Conservation (phyloP, 2,888 invertebrate species). For the Autographa gamma region DNA sequence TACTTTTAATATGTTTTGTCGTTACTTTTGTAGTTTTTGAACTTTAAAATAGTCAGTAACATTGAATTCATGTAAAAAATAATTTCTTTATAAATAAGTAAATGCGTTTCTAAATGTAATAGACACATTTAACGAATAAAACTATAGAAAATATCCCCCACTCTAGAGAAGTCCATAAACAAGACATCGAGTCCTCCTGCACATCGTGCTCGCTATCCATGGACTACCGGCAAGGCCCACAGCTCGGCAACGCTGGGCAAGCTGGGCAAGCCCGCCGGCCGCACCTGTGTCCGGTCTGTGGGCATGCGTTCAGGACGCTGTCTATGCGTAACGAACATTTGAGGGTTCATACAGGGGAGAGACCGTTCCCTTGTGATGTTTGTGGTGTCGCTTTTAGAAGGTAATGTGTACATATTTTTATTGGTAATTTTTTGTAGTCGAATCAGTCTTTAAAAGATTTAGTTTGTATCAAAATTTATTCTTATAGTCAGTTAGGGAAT, state of each 20-base stretch:
- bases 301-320: slow-evolving; percentile 73
- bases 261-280: slow-evolving; percentile 34
- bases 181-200: slow-evolving; percentile 9
- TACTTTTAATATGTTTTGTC: no score
- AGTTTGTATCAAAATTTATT: no score
- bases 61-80: no score
- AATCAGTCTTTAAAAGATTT: no score
- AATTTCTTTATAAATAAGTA: no score
- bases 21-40: no score
- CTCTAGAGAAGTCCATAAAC: slow-evolving; percentile 34
- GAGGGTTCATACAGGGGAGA: slow-evolving; percentile 76
- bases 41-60: no score
- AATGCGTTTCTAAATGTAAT: no score
- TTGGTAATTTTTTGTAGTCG: no score
- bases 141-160: no score
- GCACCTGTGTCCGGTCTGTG: slow-evolving; percentile 70
- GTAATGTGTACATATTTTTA: slow-evolving; percentile 40
- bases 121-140: not conserved
- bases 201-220: slow-evolving; percentile 24
- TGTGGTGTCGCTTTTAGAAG: slow-evolving; percentile 75
- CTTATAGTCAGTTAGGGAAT: no score
- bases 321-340: slow-evolving; percentile 74
- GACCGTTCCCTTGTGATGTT: slow-evolving; percentile 79
- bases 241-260: not conserved
- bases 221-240: not conserved